phyloP scores from a whole-genome alignment of 2,888 invertebrate genomes.

The Cotesia congregata region DNA sequence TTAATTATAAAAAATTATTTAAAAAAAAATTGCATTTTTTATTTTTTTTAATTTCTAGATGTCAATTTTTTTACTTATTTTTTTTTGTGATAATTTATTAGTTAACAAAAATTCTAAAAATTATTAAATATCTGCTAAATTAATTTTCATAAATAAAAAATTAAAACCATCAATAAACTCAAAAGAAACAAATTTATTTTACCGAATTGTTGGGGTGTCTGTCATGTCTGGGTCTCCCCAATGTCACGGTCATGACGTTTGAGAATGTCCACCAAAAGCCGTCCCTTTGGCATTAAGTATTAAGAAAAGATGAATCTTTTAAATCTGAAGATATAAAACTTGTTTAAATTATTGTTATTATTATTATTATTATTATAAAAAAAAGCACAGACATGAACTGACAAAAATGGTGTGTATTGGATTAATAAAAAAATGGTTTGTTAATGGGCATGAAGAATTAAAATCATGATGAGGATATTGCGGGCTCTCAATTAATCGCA shows the following conservation, averaged over 20 bases:
- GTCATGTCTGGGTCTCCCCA: not conserved
- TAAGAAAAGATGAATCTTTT: slow-evolving; percentile 8
- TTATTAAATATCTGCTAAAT: too few relatives aligned
- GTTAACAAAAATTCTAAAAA: too few relatives aligned
- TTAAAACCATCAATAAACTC: too few relatives aligned
- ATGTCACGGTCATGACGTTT: slow-evolving; percentile 4
- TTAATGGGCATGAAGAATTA: slow-evolving; percentile 29
- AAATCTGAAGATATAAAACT: not conserved
- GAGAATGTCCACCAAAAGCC: slow-evolving; percentile 23
- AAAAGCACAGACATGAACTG: not conserved
- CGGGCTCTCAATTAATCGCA: slow-evolving; percentile 30
- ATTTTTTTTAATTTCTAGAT: too few relatives aligned
- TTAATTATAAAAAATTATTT: too few relatives aligned
- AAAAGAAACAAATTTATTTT: too few relatives aligned
- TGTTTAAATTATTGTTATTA: not conserved
- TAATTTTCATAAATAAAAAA: too few relatives aligned
- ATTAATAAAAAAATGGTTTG: slow-evolving; percentile 15
- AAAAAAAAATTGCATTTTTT: too few relatives aligned
- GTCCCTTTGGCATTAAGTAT: not conserved
- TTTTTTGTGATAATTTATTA: too few relatives aligned
- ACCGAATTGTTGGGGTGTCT: not conserved
- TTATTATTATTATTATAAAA: not conserved
- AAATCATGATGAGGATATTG: slow-evolving; percentile 20
- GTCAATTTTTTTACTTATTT: too few relatives aligned
- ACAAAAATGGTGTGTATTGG: not conserved